Conservation (phyloP, 2,888 invertebrate genomes). For the Erebia palarica region DNA sequence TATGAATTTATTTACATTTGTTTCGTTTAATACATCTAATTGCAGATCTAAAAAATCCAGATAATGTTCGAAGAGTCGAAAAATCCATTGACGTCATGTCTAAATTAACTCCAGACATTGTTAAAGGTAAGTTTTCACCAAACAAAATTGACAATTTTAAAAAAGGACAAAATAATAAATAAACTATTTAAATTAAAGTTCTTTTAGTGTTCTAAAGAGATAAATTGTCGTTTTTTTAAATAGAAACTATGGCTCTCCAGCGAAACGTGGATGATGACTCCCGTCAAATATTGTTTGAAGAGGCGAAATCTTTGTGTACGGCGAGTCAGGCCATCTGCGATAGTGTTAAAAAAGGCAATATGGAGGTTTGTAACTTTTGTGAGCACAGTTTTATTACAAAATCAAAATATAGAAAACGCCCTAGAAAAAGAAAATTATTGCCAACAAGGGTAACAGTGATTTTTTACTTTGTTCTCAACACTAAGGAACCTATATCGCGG, state of each 20-base stretch:
- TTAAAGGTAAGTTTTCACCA: conserved; percentile 50
- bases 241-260: conserved; percentile 53
- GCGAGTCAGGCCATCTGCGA: conserved; percentile 49
- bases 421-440: too few relatives aligned
- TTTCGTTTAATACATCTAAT: conserved; percentile 1
- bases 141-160: not conserved
- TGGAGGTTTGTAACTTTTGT: conserved; percentile 35
- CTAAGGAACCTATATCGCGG: too few relatives aligned
- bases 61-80: conserved; percentile 53
- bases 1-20: too few relatives aligned
- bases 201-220: not conserved
- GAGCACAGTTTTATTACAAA: too few relatives aligned
- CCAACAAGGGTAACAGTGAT: too few relatives aligned
- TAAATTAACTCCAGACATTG: conserved; percentile 55
- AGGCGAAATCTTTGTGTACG: conserved; percentile 49
- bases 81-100: conserved; percentile 52
- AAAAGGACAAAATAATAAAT: not conserved
- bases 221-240: not conserved
- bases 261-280: conserved; percentile 45
- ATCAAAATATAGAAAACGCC: too few relatives aligned
- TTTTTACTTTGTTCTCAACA: too few relatives aligned
- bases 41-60: conserved; percentile 54
- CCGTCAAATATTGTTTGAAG: conserved; percentile 44
- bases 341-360: conserved; percentile 43
- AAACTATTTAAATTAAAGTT: not conserved